Evolutionary conservation across 64 coral and sea anemone genomes (phyloP).

Genomic region (Montipora efflorescens): DNA sequence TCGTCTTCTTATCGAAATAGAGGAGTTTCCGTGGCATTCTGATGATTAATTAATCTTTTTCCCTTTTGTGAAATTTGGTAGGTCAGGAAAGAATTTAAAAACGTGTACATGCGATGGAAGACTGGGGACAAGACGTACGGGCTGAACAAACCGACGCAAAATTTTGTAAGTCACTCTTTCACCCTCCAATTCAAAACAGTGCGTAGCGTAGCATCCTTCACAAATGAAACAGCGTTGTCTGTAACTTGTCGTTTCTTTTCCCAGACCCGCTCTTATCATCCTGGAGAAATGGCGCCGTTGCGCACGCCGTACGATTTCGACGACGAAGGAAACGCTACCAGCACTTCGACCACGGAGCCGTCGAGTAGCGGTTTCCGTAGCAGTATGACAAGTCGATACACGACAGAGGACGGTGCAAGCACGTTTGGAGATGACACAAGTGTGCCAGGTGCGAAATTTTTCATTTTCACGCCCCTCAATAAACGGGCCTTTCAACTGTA

Average conservation of each 20-base stretch:
- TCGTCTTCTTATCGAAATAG: not conserved
- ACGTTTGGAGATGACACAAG: conserved; percentile 67
- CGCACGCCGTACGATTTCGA: conserved; percentile 87
- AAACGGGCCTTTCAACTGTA: too few species aligned
- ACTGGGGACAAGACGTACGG: conserved; percentile 98
- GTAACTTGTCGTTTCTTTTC: not conserved
- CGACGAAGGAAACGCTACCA: conserved; percentile 82
- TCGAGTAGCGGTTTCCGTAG: conserved; percentile 84
- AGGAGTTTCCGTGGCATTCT: not conserved
- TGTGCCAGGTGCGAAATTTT: conserved; percentile 26
- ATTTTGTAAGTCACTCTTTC: conserved; percentile 82
- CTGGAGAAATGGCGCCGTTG: conserved; percentile 77
- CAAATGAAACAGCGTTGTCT: not conserved
- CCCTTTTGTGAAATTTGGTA: not conserved
- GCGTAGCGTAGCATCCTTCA: not conserved
- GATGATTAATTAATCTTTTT: not conserved
- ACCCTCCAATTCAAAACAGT: too few species aligned
- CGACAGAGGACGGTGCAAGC: conserved; percentile 68
- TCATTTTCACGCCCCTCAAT: not conserved
- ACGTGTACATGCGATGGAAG: conserved; percentile 97
- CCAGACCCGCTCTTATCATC: conserved; percentile 92
- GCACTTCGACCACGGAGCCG: conserved; percentile 77
- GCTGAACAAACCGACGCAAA: conserved; percentile 74
- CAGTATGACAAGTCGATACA: conserved; percentile 73
- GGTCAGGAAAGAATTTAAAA: conserved; percentile 94